Percentiles rank a stretch among this genome's conserved stretches.
Evolutionary conservation across 2,797 vertebrate species (phyloP).

Genomic region (Mionectes olivaceus): DNA sequence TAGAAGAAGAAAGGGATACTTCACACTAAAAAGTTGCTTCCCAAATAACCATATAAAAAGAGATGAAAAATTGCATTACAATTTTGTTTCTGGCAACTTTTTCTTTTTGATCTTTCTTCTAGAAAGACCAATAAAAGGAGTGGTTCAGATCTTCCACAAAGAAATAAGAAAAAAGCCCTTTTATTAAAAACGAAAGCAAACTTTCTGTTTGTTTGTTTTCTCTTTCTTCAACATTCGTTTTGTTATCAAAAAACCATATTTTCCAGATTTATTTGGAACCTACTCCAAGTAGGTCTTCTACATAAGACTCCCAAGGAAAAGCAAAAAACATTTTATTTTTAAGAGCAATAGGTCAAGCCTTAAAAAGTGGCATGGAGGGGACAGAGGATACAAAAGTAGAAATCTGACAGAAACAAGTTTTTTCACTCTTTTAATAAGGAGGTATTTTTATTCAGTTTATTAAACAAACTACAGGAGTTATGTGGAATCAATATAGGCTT

Average conservation of each 20-base stretch:
- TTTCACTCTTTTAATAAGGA: neutral
- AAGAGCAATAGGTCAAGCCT: neutral
- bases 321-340: neutral
- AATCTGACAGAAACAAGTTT: neutral
- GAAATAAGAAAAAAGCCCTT: neutral
- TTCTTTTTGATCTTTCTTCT: neutral
- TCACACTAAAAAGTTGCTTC: neutral
- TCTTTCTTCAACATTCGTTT: neutral
- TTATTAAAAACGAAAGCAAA: neutral
- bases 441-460: neutral
- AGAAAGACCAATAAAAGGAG: neutral
- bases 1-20: neutral
- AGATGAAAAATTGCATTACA: neutral
- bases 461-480: neutral
- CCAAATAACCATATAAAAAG: neutral
- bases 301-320: neutral
- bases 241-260: neutral
- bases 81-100: neutral
- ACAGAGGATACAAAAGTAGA: neutral
- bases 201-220: accelerated
- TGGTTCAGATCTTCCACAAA: neutral
- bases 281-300: neutral
- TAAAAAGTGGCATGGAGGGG: neutral
- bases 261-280: neutral
- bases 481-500: accelerated